A percentile compares a stretch with the other conserved stretches of the same genome.
phyloP scores from a whole-genome alignment of 2,888 invertebrate species.

The Coleophora flavipennella region DNA sequence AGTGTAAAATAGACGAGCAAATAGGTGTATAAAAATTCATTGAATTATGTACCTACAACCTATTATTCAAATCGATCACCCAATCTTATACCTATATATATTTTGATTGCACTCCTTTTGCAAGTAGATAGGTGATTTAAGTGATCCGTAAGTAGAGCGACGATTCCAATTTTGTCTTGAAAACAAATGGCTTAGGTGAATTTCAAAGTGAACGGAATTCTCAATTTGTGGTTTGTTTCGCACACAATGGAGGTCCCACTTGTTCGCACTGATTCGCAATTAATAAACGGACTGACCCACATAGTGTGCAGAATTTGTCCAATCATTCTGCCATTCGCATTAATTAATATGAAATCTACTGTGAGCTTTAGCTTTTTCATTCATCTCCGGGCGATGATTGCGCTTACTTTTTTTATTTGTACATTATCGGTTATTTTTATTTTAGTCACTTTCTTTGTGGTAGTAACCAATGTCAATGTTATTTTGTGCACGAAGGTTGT shows the following conservation, averaged over 20 bases:
- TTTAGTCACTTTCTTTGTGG: constrained; percentile 49
- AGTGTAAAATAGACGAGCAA: too few species aligned
- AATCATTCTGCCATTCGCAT: constrained; percentile 42
- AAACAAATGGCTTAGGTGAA: constrained; percentile 23
- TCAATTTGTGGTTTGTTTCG: constrained; percentile 53
- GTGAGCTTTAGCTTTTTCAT: constrained; percentile 28
- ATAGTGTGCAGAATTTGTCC: constrained; percentile 38
- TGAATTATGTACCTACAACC: too few species aligned
- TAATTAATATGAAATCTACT: constrained; percentile 52
- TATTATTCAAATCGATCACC: too few species aligned
- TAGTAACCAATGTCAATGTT: constrained; percentile 31
- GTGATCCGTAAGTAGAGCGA: constrained; percentile 14
- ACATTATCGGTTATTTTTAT: constrained; percentile 11
- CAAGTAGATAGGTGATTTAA: too few species aligned
- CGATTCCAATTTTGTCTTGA: constrained; percentile 1
- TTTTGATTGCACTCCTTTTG: too few species aligned
- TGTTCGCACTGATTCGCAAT: constrained; percentile 61
- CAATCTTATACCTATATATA: too few species aligned
- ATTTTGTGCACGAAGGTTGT: not conserved
- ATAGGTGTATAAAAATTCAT: too few species aligned
- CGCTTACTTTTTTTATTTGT: constrained; percentile 15
- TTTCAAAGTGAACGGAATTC: constrained; percentile 61
- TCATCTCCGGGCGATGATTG: constrained; percentile 17
- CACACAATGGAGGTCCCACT: constrained; percentile 57
- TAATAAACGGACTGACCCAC: constrained; percentile 62